phyloP scores from a whole-genome alignment of 2,113 vertebrate species.

The Bos javanicus region DNA sequence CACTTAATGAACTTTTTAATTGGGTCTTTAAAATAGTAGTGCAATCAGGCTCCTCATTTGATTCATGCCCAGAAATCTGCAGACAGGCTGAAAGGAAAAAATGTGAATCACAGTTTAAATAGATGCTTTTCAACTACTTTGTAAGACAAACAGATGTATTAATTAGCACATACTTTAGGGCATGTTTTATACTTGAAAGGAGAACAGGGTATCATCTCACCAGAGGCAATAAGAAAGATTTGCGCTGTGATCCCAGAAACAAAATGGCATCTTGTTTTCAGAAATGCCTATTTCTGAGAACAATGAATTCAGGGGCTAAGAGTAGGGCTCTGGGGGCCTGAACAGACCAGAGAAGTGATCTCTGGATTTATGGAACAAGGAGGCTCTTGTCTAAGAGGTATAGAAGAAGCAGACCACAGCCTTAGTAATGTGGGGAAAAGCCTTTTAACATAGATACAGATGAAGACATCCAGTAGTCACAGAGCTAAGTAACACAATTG shows the following conservation, averaged over 20 bases:
- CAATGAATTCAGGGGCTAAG: not conserved
- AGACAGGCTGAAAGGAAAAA: constrained; percentile 62
- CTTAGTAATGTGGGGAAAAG: not conserved
- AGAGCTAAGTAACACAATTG: not conserved
- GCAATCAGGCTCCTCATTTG: constrained; percentile 61
- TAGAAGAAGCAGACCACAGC: not conserved
- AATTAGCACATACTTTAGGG: constrained; percentile 57
- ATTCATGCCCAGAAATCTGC: constrained; percentile 55
- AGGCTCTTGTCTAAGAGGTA: not conserved
- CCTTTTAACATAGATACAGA: not conserved
- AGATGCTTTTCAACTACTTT: constrained; percentile 57
- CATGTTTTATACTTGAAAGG: constrained; percentile 32
- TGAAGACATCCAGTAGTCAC: not conserved
- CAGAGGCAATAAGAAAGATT: constrained; percentile 27
- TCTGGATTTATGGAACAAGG: constrained; percentile 1
- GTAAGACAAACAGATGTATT: constrained; percentile 71
- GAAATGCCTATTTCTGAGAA: constrained; percentile 10
- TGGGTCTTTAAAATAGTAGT: constrained; percentile 61
- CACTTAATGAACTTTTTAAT: constrained; percentile 63
- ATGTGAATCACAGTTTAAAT: constrained; percentile 71
- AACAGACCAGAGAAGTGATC: not conserved
- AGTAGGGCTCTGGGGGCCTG: not conserved
- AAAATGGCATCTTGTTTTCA: constrained; percentile 43
- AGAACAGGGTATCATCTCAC: constrained; percentile 42
- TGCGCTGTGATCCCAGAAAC: not conserved